Conservation (phyloP, 2,888 invertebrate genomes). For the Dicranocentrus wangi region DNA sequence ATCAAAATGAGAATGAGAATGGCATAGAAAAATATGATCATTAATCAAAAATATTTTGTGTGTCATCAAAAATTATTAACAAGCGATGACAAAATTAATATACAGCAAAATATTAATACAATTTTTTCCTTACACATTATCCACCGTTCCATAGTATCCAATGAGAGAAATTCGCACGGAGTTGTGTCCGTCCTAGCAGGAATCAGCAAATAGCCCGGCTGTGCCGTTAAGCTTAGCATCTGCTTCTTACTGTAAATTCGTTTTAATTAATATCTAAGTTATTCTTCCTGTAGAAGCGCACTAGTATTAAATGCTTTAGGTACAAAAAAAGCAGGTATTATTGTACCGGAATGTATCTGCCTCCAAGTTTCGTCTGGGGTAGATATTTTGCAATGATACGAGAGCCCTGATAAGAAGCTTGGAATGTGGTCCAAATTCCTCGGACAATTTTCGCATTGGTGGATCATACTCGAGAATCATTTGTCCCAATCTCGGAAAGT, state of each 20-base stretch:
- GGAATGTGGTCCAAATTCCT: constrained; percentile 96
- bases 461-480: constrained; percentile 98
- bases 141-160: constrained; percentile 97
- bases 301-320: too few species aligned
- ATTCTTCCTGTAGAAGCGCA: too few species aligned
- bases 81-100: too few species aligned
- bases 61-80: too few species aligned
- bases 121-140: constrained; percentile 88
- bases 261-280: too few species aligned
- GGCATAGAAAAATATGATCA: not conserved
- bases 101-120: too few species aligned
- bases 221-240: constrained; percentile 93
- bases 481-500: constrained; percentile 96
- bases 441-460: constrained; percentile 94
- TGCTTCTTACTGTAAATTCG: constrained; percentile 85
- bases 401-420: constrained; percentile 89
- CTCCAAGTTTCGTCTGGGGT: constrained; percentile 85
- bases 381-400: constrained; percentile 90
- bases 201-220: constrained; percentile 94
- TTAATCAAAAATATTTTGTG: too few species aligned
- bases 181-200: constrained; percentile 96
- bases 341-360: constrained; percentile 72
- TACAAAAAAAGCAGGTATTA: too few species aligned
- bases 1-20: not conserved
- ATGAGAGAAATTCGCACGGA: constrained; percentile 97